Evolutionary conservation across 2,888 invertebrate species (phyloP).

Genomic region (Strigamia crassipes): DNA sequence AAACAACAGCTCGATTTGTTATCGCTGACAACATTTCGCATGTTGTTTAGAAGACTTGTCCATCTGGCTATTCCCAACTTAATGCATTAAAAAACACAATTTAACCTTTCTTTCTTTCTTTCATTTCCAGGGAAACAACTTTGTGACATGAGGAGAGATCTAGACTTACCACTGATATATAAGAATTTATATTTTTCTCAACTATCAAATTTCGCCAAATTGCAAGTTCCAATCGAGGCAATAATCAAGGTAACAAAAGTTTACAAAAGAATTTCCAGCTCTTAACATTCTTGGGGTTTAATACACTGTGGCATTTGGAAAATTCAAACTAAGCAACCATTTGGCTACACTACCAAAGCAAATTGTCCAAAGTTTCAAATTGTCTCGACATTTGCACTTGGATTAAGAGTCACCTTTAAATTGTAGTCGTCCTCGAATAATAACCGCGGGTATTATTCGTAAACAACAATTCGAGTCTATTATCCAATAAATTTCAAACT

Average conservation of each 20-base stretch:
- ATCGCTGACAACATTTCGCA: background rate
- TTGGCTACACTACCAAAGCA: too few species aligned
- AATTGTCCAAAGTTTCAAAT: too few species aligned
- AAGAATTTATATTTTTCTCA: conserved; percentile 1
- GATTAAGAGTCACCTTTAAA: too few species aligned
- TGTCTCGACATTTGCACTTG: too few species aligned
- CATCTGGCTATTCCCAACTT: background rate
- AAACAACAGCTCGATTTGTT: conserved; percentile 10
- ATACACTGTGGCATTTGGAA: too few species aligned
- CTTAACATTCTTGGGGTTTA: too few species aligned
- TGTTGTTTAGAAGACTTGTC: background rate
- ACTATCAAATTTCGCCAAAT: background rate
- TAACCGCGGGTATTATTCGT: too few species aligned
- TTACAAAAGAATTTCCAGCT: too few species aligned
- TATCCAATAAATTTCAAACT: too few species aligned
- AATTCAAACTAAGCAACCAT: too few species aligned
- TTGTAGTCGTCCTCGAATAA: too few species aligned
- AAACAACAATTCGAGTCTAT: too few species aligned
- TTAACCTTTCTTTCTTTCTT: background rate
- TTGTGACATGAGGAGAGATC: conserved; percentile 18
- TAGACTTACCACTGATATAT: conserved; percentile 5
- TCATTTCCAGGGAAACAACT: conserved; percentile 12
- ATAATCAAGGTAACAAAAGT: background rate
- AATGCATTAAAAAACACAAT: background rate
- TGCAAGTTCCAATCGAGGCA: background rate